phyloP scores from a whole-genome alignment of 2,888 invertebrate genomes.

The Gastracanthus pulcherrimus region DNA sequence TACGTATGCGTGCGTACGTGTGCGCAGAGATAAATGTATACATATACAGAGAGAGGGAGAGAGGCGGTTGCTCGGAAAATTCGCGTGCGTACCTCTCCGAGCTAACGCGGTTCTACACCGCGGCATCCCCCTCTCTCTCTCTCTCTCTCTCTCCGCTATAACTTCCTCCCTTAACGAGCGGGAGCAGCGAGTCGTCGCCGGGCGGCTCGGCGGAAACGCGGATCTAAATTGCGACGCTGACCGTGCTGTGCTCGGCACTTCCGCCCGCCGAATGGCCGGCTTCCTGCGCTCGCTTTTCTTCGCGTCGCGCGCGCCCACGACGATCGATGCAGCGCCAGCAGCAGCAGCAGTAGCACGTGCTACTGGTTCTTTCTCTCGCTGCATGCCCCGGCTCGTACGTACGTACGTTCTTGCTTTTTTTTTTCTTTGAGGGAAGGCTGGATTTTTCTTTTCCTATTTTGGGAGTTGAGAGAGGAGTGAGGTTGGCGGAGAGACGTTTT shows the following conservation, averaged over 20 bases:
- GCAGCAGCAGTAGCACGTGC: slow-evolving; percentile 53
- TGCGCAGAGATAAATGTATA: not conserved
- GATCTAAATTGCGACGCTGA: slow-evolving; percentile 71
- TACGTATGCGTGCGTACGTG: too few species aligned
- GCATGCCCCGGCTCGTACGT: not conserved
- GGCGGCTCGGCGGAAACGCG: slow-evolving; percentile 65
- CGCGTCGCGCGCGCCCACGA: slow-evolving; percentile 34
- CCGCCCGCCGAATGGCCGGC: slow-evolving; percentile 42
- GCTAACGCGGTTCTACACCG: too few species aligned
- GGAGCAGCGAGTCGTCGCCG: slow-evolving; percentile 1
- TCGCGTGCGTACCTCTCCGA: slow-evolving; percentile 6
- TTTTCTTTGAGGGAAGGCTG: not conserved
- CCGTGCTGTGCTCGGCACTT: slow-evolving; percentile 61
- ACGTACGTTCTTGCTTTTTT: slow-evolving; percentile 2
- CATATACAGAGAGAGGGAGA: not conserved
- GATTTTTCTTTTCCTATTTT: too few species aligned
- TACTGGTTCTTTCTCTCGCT: slow-evolving; percentile 13
- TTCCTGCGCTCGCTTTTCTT: slow-evolving; percentile 51
- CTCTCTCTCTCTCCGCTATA: not conserved
- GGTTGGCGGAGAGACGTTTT: too few species aligned
- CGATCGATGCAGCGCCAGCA: slow-evolving; percentile 51
- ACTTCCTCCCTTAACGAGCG: slow-evolving; percentile 12
- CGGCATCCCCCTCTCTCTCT: not conserved
- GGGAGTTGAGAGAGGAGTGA: slow-evolving; percentile 29
- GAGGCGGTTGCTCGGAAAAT: slow-evolving; percentile 17